Base-by-base conservation (phyloP, 2,888 invertebrate species). In the Leucophora obtusa region DNA sequence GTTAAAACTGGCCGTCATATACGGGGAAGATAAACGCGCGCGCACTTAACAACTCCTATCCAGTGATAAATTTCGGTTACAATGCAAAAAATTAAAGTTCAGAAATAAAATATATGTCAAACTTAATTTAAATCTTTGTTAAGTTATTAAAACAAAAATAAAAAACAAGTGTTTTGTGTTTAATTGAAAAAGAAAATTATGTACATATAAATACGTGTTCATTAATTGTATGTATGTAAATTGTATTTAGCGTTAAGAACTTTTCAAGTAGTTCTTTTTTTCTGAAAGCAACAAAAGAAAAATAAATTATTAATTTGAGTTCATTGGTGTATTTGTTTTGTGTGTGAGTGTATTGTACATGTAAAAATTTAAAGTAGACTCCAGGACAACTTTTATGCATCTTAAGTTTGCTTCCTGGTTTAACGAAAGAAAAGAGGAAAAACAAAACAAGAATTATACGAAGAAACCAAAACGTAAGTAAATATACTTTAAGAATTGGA, bases 321-420 rank as follows among this genome's bases (percentile, higher is more conserved):
- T 47, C 47, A 18, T 63, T 51, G 7, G 17, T 43, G 2, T 18
- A 53, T 60, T 10, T 38, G n/a, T 47, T n/a, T 47, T 47, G 14
- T 62, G 43, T 47, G 60, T 14, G 24, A 43, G 47, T 47, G 62
- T 62, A n/a, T 7, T 18, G 50, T 50, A 50, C 35, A 4, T 17
- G 47, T 18, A 21, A 28, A 28, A 28, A 28, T 18, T 11, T 17
- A 15, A 11, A 14, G 18, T 47, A n/a, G 21, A 73, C 15, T 62
- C 50, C 54, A 77, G 77, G 73, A 77, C 76, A 70, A 73, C 54
- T 33, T 73, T n/a, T 69, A 65, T 74, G 33, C 54, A 69, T 66
- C 70, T 81, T 66, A 51, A 56, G 43, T 74, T 74, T 81, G 73
- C 73, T 81, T 81, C 81, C 81, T 81, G 81, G 68, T 81, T 66